These are phyloP conservation scores for Pseudochirops cupreus DNA, from an alignment of 2,797 vertebrate genomes.

Conservation along the genomic window DNA sequence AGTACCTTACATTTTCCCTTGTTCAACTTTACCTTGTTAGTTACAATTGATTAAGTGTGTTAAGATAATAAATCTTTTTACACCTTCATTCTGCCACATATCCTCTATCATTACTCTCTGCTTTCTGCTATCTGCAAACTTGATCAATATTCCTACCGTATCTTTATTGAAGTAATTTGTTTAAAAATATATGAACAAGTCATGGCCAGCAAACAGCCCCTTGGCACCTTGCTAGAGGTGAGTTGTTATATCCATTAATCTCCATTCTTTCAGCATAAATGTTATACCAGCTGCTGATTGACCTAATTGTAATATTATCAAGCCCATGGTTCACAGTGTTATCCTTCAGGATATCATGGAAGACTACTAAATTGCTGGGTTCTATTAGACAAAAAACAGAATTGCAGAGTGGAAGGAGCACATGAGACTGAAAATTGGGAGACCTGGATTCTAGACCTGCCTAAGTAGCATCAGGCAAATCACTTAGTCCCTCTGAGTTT, in stretches of 20 bases:
- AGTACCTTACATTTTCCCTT: neutral
- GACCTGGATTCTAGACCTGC: neutral
- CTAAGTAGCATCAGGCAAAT: neutral
- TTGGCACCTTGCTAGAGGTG: neutral
- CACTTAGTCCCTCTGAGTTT: neutral
- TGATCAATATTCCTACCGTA: neutral
- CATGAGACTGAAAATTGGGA: neutral
- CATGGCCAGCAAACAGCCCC: neutral
- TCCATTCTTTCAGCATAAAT: neutral
- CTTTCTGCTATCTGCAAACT: neutral
- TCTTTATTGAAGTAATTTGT: neutral
- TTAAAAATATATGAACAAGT: neutral
- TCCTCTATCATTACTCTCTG: neutral
- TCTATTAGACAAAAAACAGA: neutral
- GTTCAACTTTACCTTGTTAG: neutral
- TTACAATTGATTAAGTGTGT: neutral
- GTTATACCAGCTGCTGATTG: neutral
- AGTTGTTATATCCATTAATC: neutral
- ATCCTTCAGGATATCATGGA: neutral
- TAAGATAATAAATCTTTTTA: neutral
- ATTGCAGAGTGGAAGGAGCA: neutral
- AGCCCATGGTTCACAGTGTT: neutral
- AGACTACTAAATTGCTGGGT: neutral
- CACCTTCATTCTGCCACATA: neutral
- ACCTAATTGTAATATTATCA: neutral